phyloP scores from a whole-genome alignment of 2,888 invertebrate species.

The Camponotus fellah region DNA sequence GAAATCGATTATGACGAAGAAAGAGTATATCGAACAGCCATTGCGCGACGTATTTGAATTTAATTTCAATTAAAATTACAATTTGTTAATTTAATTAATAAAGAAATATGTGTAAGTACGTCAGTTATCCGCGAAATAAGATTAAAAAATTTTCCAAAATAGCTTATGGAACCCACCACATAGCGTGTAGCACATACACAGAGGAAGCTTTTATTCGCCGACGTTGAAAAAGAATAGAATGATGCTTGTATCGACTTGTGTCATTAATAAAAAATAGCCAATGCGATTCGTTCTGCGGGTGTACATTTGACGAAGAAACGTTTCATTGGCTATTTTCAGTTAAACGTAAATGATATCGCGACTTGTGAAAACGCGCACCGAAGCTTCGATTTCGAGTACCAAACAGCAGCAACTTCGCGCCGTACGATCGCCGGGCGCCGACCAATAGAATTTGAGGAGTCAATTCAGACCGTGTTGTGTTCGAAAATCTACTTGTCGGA shows the following conservation, averaged over 20 bases:
- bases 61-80: not conserved
- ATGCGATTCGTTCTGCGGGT: not conserved
- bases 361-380: not conserved
- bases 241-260: no score
- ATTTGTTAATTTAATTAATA: not conserved
- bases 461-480: not conserved
- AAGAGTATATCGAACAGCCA: not conserved
- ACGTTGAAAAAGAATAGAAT: no score
- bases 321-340: not conserved
- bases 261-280: no score
- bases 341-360: not conserved
- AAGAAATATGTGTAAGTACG: not conserved
- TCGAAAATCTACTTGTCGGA: not conserved
- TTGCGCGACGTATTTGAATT: not conserved
- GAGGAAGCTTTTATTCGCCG: no score
- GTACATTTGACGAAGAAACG: not conserved
- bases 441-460: slow-evolving; percentile 5
- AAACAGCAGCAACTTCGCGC: slow-evolving; percentile 14
- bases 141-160: not conserved
- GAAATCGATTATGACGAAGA: not conserved
- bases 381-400: not conserved
- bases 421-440: not conserved
- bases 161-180: no score
- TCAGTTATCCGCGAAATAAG: not conserved
- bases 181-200: no score